These are phyloP conservation scores for Drosophila takahashii DNA, from an alignment of 1,140 invertebrate genomes.

Conservation along the genomic window DNA sequence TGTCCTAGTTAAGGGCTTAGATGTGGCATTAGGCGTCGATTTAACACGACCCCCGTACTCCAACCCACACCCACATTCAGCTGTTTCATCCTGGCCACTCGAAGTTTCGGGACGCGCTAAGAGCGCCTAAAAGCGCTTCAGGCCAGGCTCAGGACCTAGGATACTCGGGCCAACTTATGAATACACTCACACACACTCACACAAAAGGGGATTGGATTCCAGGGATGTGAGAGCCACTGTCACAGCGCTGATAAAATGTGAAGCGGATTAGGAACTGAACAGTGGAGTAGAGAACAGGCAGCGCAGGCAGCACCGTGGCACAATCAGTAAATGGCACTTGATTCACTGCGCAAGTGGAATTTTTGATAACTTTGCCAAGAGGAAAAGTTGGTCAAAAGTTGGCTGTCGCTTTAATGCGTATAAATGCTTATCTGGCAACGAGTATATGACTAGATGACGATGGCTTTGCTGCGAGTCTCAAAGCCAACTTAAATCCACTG, in stretches of 20 bases:
- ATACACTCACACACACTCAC: conserved; percentile 44
- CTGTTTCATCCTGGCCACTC: conserved; percentile 15
- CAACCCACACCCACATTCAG: not conserved
- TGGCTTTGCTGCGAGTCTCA: conserved; percentile 40
- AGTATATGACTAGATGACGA: conserved; percentile 65
- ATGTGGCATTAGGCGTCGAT: conserved; percentile 77
- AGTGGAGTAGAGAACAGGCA: too few relatives aligned
- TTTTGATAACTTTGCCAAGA: conserved; percentile 78
- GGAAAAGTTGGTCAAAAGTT: conserved; percentile 78
- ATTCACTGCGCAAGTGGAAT: conserved; percentile 83
- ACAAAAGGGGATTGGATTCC: not conserved
- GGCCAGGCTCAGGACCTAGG: conserved; percentile 53
- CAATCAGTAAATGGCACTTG: conserved; percentile 83
- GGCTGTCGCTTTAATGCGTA: conserved; percentile 79
- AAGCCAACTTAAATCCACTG: conserved; percentile 79
- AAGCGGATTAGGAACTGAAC: conserved; percentile 70
- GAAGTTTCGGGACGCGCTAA: conserved; percentile 57
- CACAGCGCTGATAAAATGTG: conserved; percentile 80
- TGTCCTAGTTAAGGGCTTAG: conserved; percentile 81
- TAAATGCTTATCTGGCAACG: conserved; percentile 69
- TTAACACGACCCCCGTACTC: conserved; percentile 54
- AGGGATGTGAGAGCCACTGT: conserved; percentile 66
- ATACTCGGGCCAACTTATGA: conserved; percentile 67
- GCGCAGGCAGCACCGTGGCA: conserved; percentile 47
- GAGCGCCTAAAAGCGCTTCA: conserved; percentile 75